phyloP scores from a whole-genome alignment of 2,113 vertebrate species.

The Emydura subglobosa region DNA sequence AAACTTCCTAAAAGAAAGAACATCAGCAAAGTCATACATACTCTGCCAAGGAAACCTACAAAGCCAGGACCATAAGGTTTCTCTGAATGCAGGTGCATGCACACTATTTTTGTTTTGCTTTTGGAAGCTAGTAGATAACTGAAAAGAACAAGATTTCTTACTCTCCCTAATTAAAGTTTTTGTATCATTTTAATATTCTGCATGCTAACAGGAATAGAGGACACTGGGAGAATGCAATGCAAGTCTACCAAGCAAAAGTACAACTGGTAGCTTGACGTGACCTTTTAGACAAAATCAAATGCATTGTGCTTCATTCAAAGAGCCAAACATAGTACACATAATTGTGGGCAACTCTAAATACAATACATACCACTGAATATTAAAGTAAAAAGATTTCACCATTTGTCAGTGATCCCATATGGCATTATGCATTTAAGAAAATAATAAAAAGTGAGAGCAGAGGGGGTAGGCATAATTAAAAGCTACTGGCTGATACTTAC shows the following conservation, averaged over 20 bases:
- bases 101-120: not conserved
- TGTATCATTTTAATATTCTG: not conserved
- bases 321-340: not conserved
- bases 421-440: not conserved
- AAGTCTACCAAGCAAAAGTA: not conserved
- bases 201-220: not conserved
- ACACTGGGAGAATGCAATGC: not conserved
- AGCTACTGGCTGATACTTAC: conserved; percentile 78
- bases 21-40: not conserved
- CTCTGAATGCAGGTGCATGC: not conserved
- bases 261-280: not conserved
- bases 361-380: not conserved
- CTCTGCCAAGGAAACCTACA: not conserved
- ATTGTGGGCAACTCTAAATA: not conserved
- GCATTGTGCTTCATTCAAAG: no score
- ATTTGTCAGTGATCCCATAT: not conserved
- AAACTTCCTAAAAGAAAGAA: not conserved
- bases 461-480: not conserved
- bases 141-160: not conserved
- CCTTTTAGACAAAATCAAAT: not conserved
- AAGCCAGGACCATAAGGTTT: not conserved
- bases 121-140: not conserved
- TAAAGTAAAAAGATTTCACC: not conserved
- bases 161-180: not conserved
- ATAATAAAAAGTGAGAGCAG: not conserved